Conservation (phyloP, 2,113 vertebrate species). For the Neoarius graeffei region DNA sequence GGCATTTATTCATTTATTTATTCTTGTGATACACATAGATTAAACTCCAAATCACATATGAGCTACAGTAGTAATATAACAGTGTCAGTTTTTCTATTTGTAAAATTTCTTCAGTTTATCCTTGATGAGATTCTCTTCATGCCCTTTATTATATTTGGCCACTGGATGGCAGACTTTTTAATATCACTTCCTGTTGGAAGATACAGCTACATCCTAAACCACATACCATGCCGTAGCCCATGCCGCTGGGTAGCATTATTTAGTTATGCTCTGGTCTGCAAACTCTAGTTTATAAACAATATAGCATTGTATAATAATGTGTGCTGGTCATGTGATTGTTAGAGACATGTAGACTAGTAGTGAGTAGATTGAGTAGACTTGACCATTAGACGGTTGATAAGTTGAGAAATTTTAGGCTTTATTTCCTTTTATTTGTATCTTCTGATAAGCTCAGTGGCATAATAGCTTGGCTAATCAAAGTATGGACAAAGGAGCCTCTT, state of each 20-base stretch:
- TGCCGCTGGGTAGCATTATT: not conserved
- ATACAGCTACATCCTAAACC: not conserved
- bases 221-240: not conserved
- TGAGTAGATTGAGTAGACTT: not conserved
- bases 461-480: not conserved
- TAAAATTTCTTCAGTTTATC: no score
- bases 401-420: not conserved
- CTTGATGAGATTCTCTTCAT: not conserved
- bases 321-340: not conserved
- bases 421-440: not conserved
- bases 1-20: not conserved
- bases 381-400: not conserved
- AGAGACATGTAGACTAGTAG: not conserved
- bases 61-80: not conserved
- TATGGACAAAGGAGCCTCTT: not conserved
- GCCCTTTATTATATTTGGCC: conserved; percentile 14
- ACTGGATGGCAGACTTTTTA: conserved; percentile 51
- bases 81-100: not conserved
- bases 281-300: not conserved
- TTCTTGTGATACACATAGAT: not conserved
- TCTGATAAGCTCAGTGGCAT: not conserved
- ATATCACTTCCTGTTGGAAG: conserved; percentile 10
- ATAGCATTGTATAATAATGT: not conserved
- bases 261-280: not conserved
- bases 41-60: not conserved